A percentile compares a stretch with the other conserved stretches of the same genome.
Evolutionary conservation across 1,140 invertebrate genomes (phyloP).

Genomic region (Dreissena rostriformis): DNA sequence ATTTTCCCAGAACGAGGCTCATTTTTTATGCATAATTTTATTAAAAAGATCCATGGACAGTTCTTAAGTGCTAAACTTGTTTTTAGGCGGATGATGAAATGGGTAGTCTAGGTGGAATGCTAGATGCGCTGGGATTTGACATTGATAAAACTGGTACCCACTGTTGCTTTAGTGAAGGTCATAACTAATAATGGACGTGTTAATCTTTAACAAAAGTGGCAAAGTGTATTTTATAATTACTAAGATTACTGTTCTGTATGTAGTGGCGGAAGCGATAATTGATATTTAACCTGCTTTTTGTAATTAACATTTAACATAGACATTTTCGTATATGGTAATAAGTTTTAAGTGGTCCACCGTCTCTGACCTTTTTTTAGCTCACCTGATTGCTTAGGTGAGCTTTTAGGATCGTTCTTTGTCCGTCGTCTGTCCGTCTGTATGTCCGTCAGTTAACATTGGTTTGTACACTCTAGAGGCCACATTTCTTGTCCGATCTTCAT

Average conservation of each 20-base stretch:
- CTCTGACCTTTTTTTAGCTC: background rate
- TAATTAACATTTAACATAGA: background rate
- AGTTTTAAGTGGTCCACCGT: background rate
- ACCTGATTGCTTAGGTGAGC: background rate
- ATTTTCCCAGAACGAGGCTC: no score
- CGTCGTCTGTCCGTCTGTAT: no score
- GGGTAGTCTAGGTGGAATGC: slow-evolving; percentile 45
- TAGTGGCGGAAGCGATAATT: background rate
- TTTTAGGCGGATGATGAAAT: slow-evolving; percentile 24
- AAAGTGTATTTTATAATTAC: background rate
- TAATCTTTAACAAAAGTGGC: background rate
- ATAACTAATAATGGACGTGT: background rate
- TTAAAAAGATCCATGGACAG: no score
- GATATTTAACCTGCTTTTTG: background rate
- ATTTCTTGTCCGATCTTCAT: no score
- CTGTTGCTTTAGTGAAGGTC: background rate
- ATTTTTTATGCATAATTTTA: no score
- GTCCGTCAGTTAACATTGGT: no score
- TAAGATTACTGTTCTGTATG: background rate
- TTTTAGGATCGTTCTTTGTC: no score
- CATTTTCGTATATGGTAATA: background rate
- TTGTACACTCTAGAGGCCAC: no score
- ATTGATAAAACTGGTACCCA: slow-evolving; percentile 51
- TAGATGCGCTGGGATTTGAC: slow-evolving; percentile 46
- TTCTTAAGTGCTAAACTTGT: no score